phyloP scores from a whole-genome alignment of 2,113 vertebrate genomes.

The Corydoras sp. region DNA sequence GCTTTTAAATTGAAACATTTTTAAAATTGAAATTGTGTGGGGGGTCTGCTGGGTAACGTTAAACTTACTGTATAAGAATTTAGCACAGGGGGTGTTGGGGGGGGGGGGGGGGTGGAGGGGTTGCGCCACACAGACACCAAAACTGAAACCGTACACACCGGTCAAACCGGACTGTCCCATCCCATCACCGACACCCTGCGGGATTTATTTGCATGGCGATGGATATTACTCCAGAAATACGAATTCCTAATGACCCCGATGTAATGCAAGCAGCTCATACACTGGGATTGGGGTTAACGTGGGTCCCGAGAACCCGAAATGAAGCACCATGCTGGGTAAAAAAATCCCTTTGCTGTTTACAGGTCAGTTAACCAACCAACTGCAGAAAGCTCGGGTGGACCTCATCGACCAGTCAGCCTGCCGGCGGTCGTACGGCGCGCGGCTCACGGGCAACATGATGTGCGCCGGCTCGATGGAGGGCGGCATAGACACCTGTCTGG shows the following conservation, averaged over 20 bases:
- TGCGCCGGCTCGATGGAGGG: constrained; percentile 84
- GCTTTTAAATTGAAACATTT: no score
- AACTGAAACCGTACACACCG: neutral
- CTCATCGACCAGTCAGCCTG: constrained; percentile 78
- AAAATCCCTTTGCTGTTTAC: constrained; percentile 3
- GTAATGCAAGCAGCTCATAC: neutral
- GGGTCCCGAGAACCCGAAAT: neutral
- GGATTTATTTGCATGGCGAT: no score
- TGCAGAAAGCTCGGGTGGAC: constrained; percentile 83
- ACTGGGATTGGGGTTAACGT: neutral
- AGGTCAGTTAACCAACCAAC: constrained; percentile 75
- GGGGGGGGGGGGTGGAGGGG: no score
- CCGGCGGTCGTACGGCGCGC: constrained; percentile 74
- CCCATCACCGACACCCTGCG: no score
- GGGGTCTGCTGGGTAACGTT: no score
- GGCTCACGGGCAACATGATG: constrained; percentile 83
- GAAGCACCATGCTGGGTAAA: neutral
- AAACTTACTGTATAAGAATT: neutral
- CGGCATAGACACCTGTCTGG: constrained; percentile 83
- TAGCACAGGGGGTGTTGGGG: neutral
- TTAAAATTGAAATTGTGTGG: no score
- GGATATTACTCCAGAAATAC: no score
- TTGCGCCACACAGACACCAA: neutral
- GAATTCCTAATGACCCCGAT: no score
- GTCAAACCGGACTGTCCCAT: neutral